Evolutionary conservation across 2,797 vertebrate species (phyloP).

Genomic region (Parauchenoglanis punctatus): DNA sequence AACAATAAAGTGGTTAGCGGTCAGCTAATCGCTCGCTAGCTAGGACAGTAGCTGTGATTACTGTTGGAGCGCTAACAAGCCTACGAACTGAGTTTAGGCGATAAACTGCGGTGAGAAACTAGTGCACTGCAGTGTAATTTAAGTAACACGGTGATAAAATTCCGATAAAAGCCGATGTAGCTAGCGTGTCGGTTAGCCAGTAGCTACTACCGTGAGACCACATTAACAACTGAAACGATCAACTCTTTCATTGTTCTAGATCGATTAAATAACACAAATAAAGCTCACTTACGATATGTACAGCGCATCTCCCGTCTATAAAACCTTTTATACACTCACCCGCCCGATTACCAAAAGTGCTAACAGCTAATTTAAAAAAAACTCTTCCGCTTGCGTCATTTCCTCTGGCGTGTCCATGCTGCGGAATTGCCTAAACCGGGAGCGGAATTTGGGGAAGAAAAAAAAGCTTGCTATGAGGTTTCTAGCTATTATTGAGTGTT

Average conservation of each 20-base stretch:
- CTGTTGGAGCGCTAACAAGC: background rate
- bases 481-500: background rate
- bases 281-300: background rate
- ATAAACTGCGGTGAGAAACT: no score
- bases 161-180: background rate
- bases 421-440: no score
- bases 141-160: background rate
- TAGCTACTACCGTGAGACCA: background rate
- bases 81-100: background rate
- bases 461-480: background rate
- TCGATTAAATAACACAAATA: background rate
- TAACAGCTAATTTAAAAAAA: background rate
- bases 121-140: background rate
- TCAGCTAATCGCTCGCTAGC: background rate
- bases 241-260: background rate
- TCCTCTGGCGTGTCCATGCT: background rate
- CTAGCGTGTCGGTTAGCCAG: background rate
- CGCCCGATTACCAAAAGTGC: background rate
- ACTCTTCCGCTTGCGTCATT: conserved; percentile 4
- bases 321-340: background rate
- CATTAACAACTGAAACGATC: background rate
- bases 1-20: background rate
- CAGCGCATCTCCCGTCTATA: background rate
- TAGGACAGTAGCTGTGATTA: background rate
- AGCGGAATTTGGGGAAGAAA: background rate